Base-by-base conservation (phyloP, 2,888 invertebrate genomes). In the Auanema sp. region DNA sequence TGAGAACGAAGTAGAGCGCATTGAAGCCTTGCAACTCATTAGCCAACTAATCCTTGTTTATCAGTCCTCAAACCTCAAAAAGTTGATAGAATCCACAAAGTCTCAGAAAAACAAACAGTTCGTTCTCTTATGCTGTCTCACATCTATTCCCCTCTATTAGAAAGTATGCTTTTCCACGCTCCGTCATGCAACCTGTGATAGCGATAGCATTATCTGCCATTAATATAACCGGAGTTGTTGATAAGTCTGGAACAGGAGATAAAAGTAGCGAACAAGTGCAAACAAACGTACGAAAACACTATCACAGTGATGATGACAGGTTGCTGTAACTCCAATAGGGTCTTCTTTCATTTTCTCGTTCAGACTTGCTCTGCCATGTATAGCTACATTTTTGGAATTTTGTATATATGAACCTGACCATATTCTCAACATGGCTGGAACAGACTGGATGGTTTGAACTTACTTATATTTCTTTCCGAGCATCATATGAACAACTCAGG, bases 11-110 rank as follows among this genome's bases (percentile, higher is more conserved):
- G 84, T 86, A 47, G 95, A 96, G 84, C 88, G 94, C 50, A 89
- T 92, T 59, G 95, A 95, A 86, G 93, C 92, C 0, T 87, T 95
- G 77, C 90, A 93, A 79, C 88, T 96, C 66, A 90, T 92, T 61
- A 87, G 92, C 57, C 87, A 88, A 84, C 88, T 91, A 76, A 85
- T 91, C 14, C 64, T 58, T 16, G 64, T 75, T 47, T 76, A 74
- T 50, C 66, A 67, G 58, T 65, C 60, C n/a, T 70, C 70, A 11
- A 68, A 70, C 50, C 54, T 71, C 44, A 71, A 73, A 51, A 70
- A 69, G 60, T 25, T 75, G 42, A 70, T 73, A 11, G 66, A 68
- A 16, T 52, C 57, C 8, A 64, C 70, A 10, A 62, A 59, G 12
- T 52, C 63, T 1, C 62, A 72, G 54, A 67, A 63, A 23, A 62